Conservation (phyloP, 2,113 vertebrate species). For the Chionodraco myersi region DNA sequence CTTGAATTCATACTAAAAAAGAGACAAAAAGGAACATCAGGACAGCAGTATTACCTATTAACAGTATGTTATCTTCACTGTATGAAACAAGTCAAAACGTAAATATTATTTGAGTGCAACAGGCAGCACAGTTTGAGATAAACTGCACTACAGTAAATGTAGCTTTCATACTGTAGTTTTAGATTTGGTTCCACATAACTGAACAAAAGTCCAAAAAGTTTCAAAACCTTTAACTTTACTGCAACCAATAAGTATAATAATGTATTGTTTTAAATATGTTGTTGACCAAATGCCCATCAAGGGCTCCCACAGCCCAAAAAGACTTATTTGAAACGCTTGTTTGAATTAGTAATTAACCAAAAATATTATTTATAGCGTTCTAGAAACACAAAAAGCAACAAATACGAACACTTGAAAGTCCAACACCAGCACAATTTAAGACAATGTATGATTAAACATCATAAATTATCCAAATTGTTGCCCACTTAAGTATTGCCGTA, state of each 20-base stretch:
- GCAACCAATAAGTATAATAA: neutral
- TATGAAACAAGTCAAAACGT: neutral
- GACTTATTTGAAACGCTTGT: neutral
- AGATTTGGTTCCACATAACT: neutral
- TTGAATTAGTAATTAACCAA: neutral
- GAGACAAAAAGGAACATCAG: neutral
- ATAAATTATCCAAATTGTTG: neutral
- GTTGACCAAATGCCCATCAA: neutral
- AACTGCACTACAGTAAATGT: neutral
- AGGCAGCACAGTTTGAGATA: neutral
- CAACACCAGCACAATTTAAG: neutral
- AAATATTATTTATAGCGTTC: neutral
- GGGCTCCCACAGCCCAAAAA: too few species aligned
- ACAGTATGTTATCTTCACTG: neutral
- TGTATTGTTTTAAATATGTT: neutral
- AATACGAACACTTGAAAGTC: neutral
- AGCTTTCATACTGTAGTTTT: neutral
- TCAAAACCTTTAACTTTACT: neutral
- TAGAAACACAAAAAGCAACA: neutral
- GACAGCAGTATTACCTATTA: neutral
- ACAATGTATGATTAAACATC: neutral
- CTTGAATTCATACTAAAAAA: constrained; percentile 92
- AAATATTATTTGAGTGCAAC: neutral
- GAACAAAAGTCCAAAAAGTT: neutral
- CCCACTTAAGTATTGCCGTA: too few species aligned